Base-by-base conservation (phyloP, 2,113 vertebrate species). In the Ophthalmolycus amberensis region DNA sequence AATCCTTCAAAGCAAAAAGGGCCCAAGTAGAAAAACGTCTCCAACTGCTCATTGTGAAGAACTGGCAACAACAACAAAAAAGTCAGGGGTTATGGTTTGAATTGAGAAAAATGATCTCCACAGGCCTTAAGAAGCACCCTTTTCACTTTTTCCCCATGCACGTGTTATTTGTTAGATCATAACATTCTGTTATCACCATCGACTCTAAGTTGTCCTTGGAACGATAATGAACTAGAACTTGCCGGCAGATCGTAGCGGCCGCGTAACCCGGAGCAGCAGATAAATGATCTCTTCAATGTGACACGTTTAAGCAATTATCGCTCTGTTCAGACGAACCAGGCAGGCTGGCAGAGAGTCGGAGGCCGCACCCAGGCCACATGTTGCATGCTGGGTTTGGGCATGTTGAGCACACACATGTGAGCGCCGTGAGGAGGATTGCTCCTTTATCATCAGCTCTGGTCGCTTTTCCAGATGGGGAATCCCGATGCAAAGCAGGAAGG, bases 351-450 rank as follows among this genome's bases (percentile, higher is more conserved):
- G 67, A 75, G 56, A 67, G 74, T 32, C 75, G 42, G 52, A 48
- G 82, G 44, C 58, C 69, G 56, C 86, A 85, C 84, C 71, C 80
- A 69, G 48, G 32, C 76, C 72, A 80, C 63, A 69, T 71, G 84
- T 91, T 91, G 83, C 42, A 79, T 38, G 9, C 38, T 60, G 63
- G 22, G 18, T 71, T 70, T n/a, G 73, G 71, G 80, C 88, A 89
- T 88, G 86, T 87, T 89, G 86, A 84, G 86, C 77, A 54, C 91
- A 87, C 92, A 87, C 92, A 87, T 88, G 76, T 87, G 80, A 78
- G 72, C 52, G 32, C 32, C 32, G 32, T 32, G 32, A 34, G 34
- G 34, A 34, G 34, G 44, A 46, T 66, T 29, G 6, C 54, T 71
- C 40, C 69, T 67, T 78, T 66, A 74, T 75, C 67, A 68, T 9